phyloP scores from a whole-genome alignment of 2,797 vertebrate species.

The Xyrichtys novacula region DNA sequence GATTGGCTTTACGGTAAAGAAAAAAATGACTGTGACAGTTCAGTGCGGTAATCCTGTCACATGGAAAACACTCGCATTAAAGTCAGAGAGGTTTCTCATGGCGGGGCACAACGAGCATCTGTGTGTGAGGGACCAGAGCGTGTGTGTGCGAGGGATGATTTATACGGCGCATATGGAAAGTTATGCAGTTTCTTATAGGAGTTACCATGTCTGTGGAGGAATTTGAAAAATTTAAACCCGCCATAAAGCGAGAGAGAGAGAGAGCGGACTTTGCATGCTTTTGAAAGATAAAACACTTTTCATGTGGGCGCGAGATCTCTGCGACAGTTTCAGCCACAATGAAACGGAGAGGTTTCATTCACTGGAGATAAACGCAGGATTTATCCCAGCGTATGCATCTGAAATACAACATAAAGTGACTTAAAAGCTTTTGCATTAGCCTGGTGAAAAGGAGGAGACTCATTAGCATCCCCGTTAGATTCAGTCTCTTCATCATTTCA shows the following conservation, averaged over 20 bases:
- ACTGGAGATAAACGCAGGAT: not conserved
- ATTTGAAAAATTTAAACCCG: conserved; percentile 2
- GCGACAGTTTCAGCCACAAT: not conserved
- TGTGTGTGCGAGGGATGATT: not conserved
- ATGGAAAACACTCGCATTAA: conserved; percentile 45
- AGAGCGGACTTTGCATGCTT: conserved; percentile 11
- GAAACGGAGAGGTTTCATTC: not conserved
- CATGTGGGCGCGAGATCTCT: not conserved
- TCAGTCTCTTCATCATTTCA: no score
- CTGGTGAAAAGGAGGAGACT: no score
- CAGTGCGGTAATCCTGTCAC: conserved; percentile 51
- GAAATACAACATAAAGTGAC: no score
- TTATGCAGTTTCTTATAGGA: not conserved
- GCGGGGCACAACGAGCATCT: conserved; percentile 1
- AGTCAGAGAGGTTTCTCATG: conserved; percentile 19
- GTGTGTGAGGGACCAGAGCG: not conserved
- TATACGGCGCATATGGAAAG: not conserved
- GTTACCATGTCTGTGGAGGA: not conserved
- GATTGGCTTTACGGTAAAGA: conserved; percentile 18
- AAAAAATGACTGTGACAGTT: conserved; percentile 31
- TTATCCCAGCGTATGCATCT: no score
- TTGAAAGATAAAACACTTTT: conserved; percentile 8
- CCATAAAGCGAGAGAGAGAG: not conserved
- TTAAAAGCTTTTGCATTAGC: no score
- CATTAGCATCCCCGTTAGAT: no score